Base-by-base conservation (phyloP, 2,888 invertebrate genomes). In the Rhingia campestris region DNA sequence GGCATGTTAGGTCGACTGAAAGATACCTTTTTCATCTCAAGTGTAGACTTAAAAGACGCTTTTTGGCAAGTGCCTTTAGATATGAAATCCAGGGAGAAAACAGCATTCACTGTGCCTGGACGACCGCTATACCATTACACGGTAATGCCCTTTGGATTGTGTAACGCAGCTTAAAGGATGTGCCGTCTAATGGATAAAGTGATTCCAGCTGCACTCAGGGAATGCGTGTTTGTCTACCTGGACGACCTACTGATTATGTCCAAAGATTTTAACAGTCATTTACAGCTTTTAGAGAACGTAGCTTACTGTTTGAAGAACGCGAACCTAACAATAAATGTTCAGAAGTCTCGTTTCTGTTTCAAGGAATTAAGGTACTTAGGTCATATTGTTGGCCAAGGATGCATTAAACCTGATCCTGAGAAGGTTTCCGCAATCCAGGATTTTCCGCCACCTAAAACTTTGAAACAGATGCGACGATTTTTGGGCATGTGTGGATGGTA, bases 101-200 rank as follows among this genome's bases (percentile, higher is more conserved):
- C 88, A 0, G 88, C 88, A 0, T 86, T 86, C 30, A 81, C 87
- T 0, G 88, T 88, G 4, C 88, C 81, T 2, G 79, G 75, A n/a
- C 51, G 77, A n/a, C 75, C 72, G 0, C 43, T 81, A 4, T 84
- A 81, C 43, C 69, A 84, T 22, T 84, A 66, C 33, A 76, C 41
- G 30, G 80, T 76, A 0, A 86, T 86, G 75, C 80, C 82, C 3
- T 82, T 81, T 43, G 81, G 79, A 12, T 7, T 47, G 45, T 14
- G 45, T 6, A 47, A 7, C 14, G 81, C 81, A 10, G 59, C 84
- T 2, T 81, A 77, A 61, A 56, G 75, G 22, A 70, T 86, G 63
- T 72, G 75, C 14, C 35, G 66, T 6, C 32, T 81, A 33, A 76
- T 76, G 76, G 81, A 81, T 49, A 67, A 37, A 43, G 81, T 86